Evolutionary conservation across 2,113 vertebrate genomes (phyloP).

Genomic region (Cepphus grylle): DNA sequence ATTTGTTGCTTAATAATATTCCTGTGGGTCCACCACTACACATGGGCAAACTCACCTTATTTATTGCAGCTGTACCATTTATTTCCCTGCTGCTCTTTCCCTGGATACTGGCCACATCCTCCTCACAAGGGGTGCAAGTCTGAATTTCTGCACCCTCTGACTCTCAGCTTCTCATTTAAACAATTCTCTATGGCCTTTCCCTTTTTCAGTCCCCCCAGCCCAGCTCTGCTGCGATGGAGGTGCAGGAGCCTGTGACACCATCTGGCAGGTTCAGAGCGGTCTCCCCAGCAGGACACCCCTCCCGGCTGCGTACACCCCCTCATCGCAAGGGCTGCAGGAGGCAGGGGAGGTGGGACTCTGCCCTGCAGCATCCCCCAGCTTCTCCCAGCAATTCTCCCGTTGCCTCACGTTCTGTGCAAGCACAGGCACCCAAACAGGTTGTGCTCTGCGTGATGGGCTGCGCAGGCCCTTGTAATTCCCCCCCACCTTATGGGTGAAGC

Average conservation of each 20-base stretch:
- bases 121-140: background rate
- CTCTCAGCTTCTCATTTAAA: background rate
- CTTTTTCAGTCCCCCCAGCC: background rate
- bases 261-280: background rate
- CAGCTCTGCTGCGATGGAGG: background rate
- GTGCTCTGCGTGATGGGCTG: background rate
- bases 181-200: background rate
- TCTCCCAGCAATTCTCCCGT: background rate
- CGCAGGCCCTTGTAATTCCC: background rate
- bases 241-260: background rate
- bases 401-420: fast-evolving
- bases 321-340: fast-evolving
- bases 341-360: background rate
- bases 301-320: fast-evolving
- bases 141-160: background rate
- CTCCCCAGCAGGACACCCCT: background rate
- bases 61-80: background rate
- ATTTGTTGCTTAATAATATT: background rate
- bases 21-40: background rate
- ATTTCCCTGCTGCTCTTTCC: background rate
- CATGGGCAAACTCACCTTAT: background rate
- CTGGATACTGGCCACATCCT: background rate
- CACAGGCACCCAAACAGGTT: fast-evolving
- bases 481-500: background rate
- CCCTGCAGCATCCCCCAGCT: background rate